These are phyloP conservation scores for Norana najaformis DNA, from an alignment of 2,888 invertebrate genomes.

Conservation along the genomic window DNA sequence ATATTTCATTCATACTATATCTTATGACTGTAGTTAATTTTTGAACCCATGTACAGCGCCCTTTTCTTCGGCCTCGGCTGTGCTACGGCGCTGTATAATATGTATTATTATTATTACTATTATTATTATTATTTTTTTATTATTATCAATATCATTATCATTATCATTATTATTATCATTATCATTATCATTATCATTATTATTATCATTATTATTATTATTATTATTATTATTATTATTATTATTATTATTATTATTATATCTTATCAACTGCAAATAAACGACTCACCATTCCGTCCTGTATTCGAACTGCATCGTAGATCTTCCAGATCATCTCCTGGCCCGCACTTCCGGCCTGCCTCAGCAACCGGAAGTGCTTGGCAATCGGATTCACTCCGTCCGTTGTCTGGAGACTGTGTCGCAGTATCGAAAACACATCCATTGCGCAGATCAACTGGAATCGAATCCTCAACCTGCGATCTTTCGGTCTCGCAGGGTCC, in stretches of 20 bases:
- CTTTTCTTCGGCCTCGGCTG: too few species aligned
- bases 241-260: not conserved
- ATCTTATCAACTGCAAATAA: not conserved
- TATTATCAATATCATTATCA: too few species aligned
- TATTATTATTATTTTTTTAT: too few species aligned
- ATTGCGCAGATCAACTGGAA: not conserved
- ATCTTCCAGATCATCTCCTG: conserved; percentile 90
- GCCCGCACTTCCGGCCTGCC: conserved; percentile 78
- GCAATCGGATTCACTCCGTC: conserved; percentile 73
- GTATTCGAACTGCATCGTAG: conserved; percentile 83
- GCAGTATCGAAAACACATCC: conserved; percentile 38
- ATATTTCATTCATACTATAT: conserved; percentile 13
- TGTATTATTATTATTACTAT: too few species aligned
- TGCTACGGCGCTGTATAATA: too few species aligned
- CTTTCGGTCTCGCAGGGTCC: not conserved
- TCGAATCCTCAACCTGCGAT: not conserved
- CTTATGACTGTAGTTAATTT: too few species aligned
- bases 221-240: not conserved
- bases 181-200: conserved; percentile 1
- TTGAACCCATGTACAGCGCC: too few species aligned
- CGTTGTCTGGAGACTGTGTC: conserved; percentile 44
- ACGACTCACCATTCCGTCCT: conserved; percentile 82
- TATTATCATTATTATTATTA: not conserved
- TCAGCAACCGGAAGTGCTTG: conserved; percentile 83
- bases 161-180: too few species aligned